phyloP scores from a whole-genome alignment of 2,797 vertebrate species.

The Oryzias dopingdopingensis region DNA sequence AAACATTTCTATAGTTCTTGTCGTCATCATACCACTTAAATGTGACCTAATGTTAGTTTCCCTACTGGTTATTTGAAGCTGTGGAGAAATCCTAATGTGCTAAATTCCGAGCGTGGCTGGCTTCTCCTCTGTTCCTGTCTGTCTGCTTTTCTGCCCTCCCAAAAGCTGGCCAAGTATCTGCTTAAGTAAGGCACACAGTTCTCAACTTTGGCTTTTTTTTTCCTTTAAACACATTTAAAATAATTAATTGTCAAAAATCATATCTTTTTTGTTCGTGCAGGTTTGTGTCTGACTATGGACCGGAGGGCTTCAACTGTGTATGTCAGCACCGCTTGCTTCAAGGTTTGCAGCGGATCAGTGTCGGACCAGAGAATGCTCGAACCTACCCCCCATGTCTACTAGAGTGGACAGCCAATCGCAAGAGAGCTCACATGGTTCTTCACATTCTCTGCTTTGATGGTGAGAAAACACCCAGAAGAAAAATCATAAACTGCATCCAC shows the following conservation, averaged over 20 bases:
- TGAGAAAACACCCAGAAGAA: conserved; percentile 50
- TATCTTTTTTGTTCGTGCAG: conserved; percentile 54
- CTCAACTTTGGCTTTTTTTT: background rate
- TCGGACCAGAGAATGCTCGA: conserved; percentile 70
- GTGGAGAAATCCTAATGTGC: conserved; percentile 83
- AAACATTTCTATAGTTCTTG: background rate
- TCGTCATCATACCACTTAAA: no score
- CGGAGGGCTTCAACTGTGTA: conserved; percentile 83
- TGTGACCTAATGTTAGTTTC: background rate
- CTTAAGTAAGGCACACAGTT: conserved; percentile 84
- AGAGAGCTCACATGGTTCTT: conserved; percentile 85
- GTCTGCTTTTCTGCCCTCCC: conserved; percentile 84
- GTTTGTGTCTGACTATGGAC: conserved; percentile 90
- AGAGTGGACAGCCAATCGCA: conserved; percentile 88
- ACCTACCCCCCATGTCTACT: conserved; percentile 87
- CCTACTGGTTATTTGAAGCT: conserved; percentile 54
- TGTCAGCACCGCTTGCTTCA: conserved; percentile 93
- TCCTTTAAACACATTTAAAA: background rate
- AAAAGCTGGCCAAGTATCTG: conserved; percentile 85
- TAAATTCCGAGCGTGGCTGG: conserved; percentile 93
- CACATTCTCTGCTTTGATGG: conserved; percentile 88
- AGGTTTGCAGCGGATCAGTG: conserved; percentile 77
- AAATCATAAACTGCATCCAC: no score
- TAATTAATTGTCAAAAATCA: background rate
- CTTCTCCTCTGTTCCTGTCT: conserved; percentile 89